These are phyloP conservation scores for Isoperla grammatica DNA, from an alignment of 2,888 invertebrate genomes.

Conservation along the genomic window DNA sequence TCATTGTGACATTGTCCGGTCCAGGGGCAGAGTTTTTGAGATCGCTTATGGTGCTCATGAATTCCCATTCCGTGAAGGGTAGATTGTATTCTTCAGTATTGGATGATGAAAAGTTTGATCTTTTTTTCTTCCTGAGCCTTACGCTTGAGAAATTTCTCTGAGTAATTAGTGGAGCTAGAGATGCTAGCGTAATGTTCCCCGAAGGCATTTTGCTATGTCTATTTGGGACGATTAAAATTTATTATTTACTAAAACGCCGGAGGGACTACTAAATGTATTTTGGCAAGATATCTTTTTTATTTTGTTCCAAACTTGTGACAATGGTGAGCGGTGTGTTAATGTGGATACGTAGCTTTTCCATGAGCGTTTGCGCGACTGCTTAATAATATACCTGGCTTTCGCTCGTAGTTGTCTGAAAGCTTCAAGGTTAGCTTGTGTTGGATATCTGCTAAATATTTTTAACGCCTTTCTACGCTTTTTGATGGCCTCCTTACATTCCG, in stretches of 20 bases:
- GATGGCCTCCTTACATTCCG: slow-evolving; percentile 6
- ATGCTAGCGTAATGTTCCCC: too few relatives aligned
- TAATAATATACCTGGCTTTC: background rate
- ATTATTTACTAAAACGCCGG: background rate
- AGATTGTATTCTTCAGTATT: slow-evolving; percentile 7
- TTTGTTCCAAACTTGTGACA: background rate
- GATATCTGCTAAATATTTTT: background rate
- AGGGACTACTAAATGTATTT: background rate
- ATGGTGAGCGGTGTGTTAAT: background rate
- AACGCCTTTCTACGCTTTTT: background rate
- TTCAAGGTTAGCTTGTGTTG: background rate
- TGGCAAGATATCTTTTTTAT: background rate
- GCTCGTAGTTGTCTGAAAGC: background rate
- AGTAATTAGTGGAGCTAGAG: too few relatives aligned
- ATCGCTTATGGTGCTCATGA: too few relatives aligned
- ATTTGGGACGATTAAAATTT: background rate
- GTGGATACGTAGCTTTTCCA: slow-evolving; percentile 2
- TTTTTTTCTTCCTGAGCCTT: background rate
- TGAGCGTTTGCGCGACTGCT: background rate
- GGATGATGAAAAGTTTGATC: background rate
- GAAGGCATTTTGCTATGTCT: background rate
- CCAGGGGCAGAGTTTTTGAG: slow-evolving; percentile 4
- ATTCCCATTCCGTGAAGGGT: background rate
- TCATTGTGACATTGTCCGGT: too few relatives aligned
- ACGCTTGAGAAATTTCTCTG: background rate